Evolutionary conservation across 2,113 vertebrate genomes (phyloP).

Genomic region (Orthonyx spaldingii): DNA sequence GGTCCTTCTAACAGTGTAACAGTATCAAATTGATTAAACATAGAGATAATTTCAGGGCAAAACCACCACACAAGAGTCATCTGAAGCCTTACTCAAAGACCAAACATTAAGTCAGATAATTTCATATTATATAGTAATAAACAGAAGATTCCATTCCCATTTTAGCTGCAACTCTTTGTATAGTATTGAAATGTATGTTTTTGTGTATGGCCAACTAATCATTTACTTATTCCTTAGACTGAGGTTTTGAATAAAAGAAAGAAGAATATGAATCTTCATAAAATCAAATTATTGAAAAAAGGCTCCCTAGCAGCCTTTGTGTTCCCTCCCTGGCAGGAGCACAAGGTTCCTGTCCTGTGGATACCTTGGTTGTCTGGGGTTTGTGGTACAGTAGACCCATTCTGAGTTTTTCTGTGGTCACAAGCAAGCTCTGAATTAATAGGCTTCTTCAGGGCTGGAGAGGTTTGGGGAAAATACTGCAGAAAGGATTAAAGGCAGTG

Average conservation of each 20-base stretch:
- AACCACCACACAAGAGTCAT: background rate
- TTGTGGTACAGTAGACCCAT: background rate
- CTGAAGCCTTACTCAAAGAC: background rate
- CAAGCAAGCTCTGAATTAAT: background rate
- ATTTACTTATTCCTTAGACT: background rate
- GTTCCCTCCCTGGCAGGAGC: background rate
- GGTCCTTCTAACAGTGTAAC: background rate
- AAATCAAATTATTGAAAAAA: background rate
- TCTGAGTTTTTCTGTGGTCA: background rate
- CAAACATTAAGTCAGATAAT: background rate
- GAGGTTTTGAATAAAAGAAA: background rate
- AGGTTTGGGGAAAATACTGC: background rate
- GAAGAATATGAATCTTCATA: background rate
- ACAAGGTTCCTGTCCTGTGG: background rate
- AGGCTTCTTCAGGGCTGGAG: background rate
- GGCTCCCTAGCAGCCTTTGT: background rate
- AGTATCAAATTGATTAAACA: background rate
- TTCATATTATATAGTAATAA: background rate
- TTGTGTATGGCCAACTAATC: background rate
- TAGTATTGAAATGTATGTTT: background rate
- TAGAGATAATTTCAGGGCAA: background rate
- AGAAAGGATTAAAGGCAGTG: background rate
- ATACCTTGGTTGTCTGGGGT: background rate
- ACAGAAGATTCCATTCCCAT: background rate
- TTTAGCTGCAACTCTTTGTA: background rate